Evolutionary conservation across 2,113 vertebrate genomes (phyloP).

Genomic region (Poicephalus meyeri): DNA sequence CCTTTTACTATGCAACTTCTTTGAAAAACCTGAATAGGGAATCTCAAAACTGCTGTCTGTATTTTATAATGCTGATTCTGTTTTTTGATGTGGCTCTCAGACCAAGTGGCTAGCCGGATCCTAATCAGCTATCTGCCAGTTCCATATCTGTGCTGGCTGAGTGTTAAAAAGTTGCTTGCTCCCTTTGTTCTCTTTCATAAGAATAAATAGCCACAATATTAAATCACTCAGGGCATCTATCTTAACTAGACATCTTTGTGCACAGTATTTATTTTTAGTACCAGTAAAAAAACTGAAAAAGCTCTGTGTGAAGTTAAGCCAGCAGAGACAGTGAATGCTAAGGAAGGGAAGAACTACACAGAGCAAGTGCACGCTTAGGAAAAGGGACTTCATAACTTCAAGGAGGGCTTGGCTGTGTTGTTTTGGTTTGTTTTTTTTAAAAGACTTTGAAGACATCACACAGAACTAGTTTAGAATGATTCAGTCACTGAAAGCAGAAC

Average conservation of each 20-base stretch:
- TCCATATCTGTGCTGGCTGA: not conserved
- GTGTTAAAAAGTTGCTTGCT: not conserved
- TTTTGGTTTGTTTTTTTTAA: not conserved
- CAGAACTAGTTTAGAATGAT: conserved; percentile 10
- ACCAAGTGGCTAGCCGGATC: not conserved
- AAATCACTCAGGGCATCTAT: not conserved
- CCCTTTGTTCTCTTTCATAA: conserved; percentile 4
- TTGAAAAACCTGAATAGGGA: not conserved
- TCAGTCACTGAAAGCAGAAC: conserved; percentile 11
- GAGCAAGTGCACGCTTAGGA: not conserved
- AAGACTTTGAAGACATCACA: conserved; percentile 33
- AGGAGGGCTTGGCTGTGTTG: not conserved
- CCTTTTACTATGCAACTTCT: not conserved
- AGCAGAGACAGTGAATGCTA: not conserved
- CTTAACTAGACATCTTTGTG: conserved; percentile 32
- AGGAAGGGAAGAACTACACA: not conserved
- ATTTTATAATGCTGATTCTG: not conserved
- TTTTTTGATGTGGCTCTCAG: not conserved
- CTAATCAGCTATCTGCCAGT: not conserved
- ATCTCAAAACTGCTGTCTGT: not conserved
- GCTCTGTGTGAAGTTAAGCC: not conserved
- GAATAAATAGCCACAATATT: conserved; percentile 11
- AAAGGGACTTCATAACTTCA: not conserved
- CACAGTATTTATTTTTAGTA: not conserved
- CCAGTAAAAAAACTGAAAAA: not conserved